Evolutionary conservation across 1,140 invertebrate species (phyloP).

Genomic region (Periplaneta americana): DNA sequence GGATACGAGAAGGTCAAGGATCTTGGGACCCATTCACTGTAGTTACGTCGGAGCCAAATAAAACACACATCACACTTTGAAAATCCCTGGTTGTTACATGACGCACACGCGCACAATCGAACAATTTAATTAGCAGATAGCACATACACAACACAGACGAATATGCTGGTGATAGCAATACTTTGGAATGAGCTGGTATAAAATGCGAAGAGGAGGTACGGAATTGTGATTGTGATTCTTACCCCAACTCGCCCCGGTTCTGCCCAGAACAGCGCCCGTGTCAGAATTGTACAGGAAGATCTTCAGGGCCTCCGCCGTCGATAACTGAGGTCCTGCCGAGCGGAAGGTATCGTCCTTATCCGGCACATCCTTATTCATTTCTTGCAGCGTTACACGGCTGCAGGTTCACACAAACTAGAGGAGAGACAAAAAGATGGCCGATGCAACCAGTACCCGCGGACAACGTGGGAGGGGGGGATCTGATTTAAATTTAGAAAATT

Average conservation of each 20-base stretch:
- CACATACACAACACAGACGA: too few relatives aligned
- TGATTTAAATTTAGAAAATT: not conserved
- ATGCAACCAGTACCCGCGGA: not conserved
- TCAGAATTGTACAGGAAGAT: slow-evolving; percentile 64
- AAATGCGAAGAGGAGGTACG: too few relatives aligned
- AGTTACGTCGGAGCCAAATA: too few relatives aligned
- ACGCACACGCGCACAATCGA: too few relatives aligned
- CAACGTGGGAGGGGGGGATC: not conserved
- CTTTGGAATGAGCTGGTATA: too few relatives aligned
- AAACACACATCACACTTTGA: too few relatives aligned
- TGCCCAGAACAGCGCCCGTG: slow-evolving; percentile 63
- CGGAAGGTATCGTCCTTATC: not conserved
- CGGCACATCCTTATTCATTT: not conserved
- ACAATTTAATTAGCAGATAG: too few relatives aligned
- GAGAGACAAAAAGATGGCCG: not conserved
- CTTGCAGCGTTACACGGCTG: not conserved
- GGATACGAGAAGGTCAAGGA: too few relatives aligned
- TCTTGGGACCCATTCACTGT: too few relatives aligned
- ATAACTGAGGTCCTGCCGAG: slow-evolving; percentile 1
- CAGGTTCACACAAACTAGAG: not conserved
- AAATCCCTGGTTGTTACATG: too few relatives aligned
- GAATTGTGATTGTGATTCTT: slow-evolving; percentile 40
- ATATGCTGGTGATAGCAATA: too few relatives aligned
- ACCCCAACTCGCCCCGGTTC: slow-evolving; percentile 71
- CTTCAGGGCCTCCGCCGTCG: slow-evolving; percentile 34